Evolutionary conservation across 2,113 vertebrate genomes (phyloP).

Genomic region (Melanocharis versteri): DNA sequence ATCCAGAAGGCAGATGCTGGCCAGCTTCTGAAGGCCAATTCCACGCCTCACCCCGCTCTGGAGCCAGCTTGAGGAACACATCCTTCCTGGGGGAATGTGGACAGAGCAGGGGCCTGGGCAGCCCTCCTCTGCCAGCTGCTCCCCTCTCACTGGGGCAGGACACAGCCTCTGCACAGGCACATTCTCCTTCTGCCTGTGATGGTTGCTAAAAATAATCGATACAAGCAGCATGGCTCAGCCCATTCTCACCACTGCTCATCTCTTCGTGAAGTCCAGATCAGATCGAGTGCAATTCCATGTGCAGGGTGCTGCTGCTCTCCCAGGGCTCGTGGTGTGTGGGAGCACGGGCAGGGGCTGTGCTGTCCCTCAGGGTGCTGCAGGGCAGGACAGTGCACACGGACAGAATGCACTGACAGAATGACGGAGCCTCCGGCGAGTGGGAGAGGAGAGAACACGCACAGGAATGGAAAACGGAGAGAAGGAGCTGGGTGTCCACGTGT

Average conservation of each 20-base stretch:
- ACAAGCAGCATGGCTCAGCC: not conserved
- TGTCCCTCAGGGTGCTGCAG: rapidly evolving
- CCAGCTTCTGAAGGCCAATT: conserved; percentile 16
- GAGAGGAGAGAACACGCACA: not conserved
- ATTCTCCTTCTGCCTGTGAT: not conserved
- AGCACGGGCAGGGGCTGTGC: not conserved
- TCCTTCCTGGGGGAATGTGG: not conserved
- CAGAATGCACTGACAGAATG: rapidly evolving
- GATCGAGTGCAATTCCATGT: rapidly evolving
- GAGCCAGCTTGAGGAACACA: not conserved
- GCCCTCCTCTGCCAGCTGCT: not conserved
- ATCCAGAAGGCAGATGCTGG: not conserved
- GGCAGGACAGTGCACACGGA: rapidly evolving
- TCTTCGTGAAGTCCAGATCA: not conserved
- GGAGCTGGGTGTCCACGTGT: not conserved
- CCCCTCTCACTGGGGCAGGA: not conserved
- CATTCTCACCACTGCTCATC: not conserved
- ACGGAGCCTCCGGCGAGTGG: not conserved
- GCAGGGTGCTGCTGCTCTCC: not conserved
- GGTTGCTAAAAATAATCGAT: not conserved
- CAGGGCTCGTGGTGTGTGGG: rapidly evolving
- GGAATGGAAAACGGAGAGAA: not conserved
- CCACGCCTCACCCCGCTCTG: not conserved
- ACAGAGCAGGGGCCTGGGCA: not conserved
- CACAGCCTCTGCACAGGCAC: not conserved